Percentiles rank a stretch among this genome's conserved stretches.
Conservation (phyloP, 2,888 invertebrate species). For the Latrodectus elegans region DNA sequence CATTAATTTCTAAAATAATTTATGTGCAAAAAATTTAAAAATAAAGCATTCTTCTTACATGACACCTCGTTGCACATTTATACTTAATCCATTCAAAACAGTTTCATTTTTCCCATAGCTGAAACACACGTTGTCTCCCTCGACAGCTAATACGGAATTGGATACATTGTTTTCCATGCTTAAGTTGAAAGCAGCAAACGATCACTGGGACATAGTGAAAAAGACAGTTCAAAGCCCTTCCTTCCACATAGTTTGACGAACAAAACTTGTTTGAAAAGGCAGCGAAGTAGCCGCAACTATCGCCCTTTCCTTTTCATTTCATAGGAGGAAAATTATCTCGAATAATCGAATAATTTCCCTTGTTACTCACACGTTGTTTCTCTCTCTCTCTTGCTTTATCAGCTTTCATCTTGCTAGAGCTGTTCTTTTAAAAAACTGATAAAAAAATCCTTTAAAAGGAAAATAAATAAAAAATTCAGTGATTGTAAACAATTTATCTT, state of each 20-base stretch:
- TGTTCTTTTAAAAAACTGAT: no score
- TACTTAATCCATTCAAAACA: constrained; percentile 27
- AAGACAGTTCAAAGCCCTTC: constrained; percentile 26
- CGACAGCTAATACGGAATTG: constrained; percentile 24
- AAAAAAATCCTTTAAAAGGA: no score
- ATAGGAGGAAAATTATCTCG: no score
- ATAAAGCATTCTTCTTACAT: constrained; percentile 29
- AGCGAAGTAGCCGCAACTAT: background rate
- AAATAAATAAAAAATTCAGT: no score
- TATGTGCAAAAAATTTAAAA: no score
- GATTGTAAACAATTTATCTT: no score
- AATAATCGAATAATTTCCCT: no score
- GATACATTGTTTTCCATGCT: constrained; percentile 9
- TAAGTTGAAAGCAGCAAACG: background rate
- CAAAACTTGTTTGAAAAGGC: background rate
- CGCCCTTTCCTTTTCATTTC: background rate
- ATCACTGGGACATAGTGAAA: background rate
- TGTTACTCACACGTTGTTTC: no score
- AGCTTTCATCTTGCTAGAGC: no score
- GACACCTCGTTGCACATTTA: constrained; percentile 34
- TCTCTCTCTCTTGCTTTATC: no score
- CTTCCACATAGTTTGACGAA: no score
- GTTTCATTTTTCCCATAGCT: constrained; percentile 15
- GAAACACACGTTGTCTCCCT: constrained; percentile 34
- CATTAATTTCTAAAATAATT: no score